A percentile compares a stretch with the other conserved stretches of the same genome.
Conservation (phyloP, 2,113 vertebrate species). For the Pseudois nayaur region DNA sequence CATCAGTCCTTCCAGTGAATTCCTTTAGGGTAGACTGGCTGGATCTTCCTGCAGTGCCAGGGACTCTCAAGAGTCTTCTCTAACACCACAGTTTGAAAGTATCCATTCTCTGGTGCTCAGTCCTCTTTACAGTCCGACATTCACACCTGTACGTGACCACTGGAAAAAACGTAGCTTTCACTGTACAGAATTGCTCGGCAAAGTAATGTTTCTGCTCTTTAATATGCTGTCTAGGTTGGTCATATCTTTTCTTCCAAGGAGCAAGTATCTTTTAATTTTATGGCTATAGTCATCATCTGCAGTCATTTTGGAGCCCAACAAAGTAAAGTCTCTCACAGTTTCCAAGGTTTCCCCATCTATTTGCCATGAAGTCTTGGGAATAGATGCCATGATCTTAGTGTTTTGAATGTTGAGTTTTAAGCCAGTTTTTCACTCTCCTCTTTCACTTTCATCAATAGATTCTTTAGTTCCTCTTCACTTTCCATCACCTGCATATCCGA, state of each 20-base stretch:
- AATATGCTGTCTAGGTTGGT: neutral
- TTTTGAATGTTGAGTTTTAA: neutral
- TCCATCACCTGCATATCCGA: neutral
- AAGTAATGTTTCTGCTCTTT: neutral
- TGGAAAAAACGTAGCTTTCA: neutral
- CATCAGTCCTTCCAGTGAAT: neutral
- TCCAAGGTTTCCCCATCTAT: neutral
- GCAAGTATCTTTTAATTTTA: neutral
- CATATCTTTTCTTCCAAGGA: neutral
- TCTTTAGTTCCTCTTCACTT: neutral
- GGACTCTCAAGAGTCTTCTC: neutral
- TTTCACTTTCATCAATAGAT: neutral
- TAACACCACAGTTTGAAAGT: neutral
- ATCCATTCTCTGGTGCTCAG: neutral
- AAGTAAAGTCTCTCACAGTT: neutral
- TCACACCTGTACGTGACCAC: neutral
- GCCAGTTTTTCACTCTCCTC: neutral
- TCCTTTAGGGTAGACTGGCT: neutral
- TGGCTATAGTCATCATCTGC: neutral
- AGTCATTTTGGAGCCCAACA: neutral
- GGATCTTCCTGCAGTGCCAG: neutral
- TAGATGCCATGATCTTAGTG: neutral
- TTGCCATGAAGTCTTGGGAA: neutral
- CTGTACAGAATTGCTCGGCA: neutral
- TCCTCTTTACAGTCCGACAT: accelerated